phyloP scores from a whole-genome alignment of 2,888 invertebrate species.

The Diarsia dahlii region DNA sequence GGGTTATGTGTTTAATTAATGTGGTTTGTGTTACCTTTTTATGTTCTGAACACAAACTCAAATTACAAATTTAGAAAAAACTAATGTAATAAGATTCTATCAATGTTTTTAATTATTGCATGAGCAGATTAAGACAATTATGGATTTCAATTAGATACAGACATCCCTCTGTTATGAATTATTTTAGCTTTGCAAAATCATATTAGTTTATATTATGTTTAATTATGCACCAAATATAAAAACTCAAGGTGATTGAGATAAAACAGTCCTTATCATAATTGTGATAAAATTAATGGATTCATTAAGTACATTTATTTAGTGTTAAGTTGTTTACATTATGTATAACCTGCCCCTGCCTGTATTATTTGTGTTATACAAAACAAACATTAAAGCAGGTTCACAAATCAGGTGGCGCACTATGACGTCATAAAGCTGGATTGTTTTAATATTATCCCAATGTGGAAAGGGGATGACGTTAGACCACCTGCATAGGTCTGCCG shows the following conservation, averaged over 20 bases:
- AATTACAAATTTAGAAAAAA: too few relatives aligned
- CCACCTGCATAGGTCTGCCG: too few relatives aligned
- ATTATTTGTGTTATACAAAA: background rate
- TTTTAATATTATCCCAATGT: too few relatives aligned
- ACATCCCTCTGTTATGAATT: background rate
- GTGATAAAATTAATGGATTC: conserved; percentile 15
- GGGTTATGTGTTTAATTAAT: background rate
- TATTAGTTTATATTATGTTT: background rate
- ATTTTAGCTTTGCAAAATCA: background rate
- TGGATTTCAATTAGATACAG: background rate
- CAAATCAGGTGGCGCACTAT: too few relatives aligned
- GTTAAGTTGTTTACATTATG: background rate
- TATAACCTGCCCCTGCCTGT: background rate
- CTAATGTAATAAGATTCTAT: too few relatives aligned
- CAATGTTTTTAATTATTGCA: too few relatives aligned
- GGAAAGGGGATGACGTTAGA: too few relatives aligned
- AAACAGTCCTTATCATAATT: background rate
- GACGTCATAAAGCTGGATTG: too few relatives aligned
- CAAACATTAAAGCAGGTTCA: background rate
- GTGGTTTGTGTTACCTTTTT: background rate
- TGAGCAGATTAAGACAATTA: too few relatives aligned
- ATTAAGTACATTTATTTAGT: conserved; percentile 39
- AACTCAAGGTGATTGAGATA: background rate
- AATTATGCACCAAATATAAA: background rate
- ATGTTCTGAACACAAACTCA: background rate